Conservation (phyloP, 2,888 invertebrate species). For the Cerceris rybyensis region DNA sequence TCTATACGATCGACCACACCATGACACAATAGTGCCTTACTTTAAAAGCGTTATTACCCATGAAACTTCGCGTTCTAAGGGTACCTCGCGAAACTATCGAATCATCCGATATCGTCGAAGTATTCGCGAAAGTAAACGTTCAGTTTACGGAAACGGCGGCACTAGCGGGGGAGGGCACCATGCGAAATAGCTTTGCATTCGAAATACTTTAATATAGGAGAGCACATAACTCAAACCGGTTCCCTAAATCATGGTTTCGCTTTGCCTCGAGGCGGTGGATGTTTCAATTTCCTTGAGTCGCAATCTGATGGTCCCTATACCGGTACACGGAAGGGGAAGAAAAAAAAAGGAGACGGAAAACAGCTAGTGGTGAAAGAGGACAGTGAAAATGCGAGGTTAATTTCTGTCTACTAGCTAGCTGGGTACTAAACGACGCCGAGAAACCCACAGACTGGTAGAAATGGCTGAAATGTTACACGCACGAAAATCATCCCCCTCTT, state of each 20-base stretch:
- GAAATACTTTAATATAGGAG: conserved; percentile 76
- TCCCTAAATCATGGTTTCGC: conserved; percentile 79
- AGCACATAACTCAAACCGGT: conserved; percentile 79
- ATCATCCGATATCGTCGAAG: conserved; percentile 1
- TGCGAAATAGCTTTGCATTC: conserved; percentile 74
- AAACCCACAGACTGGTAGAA: neutral
- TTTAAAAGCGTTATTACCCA: no score
- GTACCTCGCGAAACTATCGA: conserved; percentile 5
- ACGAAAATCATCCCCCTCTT: conserved; percentile 7
- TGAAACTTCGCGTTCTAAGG: neutral
- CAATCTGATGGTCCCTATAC: conserved; percentile 84
- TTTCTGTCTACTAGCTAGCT: conserved; percentile 54
- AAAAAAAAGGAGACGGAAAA: conserved; percentile 3
- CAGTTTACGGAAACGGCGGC: conserved; percentile 38
- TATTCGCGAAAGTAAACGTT: conserved; percentile 24
- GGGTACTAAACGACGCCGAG: conserved; percentile 16
- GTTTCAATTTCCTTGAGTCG: conserved; percentile 92
- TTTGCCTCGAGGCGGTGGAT: conserved; percentile 78
- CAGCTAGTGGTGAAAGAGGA: conserved; percentile 4
- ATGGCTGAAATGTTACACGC: conserved; percentile 13
- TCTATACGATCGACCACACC: no score
- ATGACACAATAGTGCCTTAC: no score
- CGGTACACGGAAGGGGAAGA: conserved; percentile 47
- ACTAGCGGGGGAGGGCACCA: conserved; percentile 21
- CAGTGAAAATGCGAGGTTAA: conserved; percentile 63